Evolutionary conservation across 2,113 vertebrate genomes (phyloP).

Genomic region (Hirundichthys speculiger): DNA sequence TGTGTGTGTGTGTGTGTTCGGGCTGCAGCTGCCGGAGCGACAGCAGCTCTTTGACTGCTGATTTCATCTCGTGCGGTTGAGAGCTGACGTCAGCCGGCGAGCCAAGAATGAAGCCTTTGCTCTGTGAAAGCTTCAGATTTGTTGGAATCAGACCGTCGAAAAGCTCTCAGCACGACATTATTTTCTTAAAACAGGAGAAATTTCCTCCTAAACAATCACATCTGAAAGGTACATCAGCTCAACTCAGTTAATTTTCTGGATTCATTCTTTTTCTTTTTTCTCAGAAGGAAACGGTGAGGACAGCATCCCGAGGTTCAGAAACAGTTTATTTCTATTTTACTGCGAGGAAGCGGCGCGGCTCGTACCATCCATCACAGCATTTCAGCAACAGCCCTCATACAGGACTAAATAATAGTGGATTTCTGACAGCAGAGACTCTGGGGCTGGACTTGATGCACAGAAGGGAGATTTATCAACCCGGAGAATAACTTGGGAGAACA

Average conservation of each 20-base stretch:
- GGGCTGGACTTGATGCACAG: background rate
- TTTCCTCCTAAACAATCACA: background rate
- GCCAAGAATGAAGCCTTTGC: constrained; percentile 33
- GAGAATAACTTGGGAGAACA: constrained; percentile 22
- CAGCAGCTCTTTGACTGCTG: too few relatives aligned
- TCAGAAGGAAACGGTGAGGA: background rate
- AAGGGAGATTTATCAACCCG: constrained; percentile 31
- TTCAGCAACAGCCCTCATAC: constrained; percentile 18
- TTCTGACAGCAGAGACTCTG: background rate
- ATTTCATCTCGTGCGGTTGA: too few relatives aligned
- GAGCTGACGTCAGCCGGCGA: too few relatives aligned
- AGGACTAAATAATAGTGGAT: constrained; percentile 5
- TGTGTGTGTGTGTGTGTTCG: constrained; percentile 24
- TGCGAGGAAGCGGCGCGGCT: constrained; percentile 7
- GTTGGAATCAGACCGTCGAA: constrained; percentile 16
- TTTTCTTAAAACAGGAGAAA: constrained; percentile 14
- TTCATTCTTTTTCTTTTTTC: background rate
- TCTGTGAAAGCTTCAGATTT: constrained; percentile 42
- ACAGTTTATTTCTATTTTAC: background rate
- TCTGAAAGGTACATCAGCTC: background rate
- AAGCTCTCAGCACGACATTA: constrained; percentile 42
- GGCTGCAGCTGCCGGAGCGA: too few relatives aligned
- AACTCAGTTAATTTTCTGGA: background rate
- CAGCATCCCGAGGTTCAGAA: background rate
- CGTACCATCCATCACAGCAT: constrained; percentile 16